phyloP scores from a whole-genome alignment of 2,888 invertebrate genomes.

The Calliscelio sp. region DNA sequence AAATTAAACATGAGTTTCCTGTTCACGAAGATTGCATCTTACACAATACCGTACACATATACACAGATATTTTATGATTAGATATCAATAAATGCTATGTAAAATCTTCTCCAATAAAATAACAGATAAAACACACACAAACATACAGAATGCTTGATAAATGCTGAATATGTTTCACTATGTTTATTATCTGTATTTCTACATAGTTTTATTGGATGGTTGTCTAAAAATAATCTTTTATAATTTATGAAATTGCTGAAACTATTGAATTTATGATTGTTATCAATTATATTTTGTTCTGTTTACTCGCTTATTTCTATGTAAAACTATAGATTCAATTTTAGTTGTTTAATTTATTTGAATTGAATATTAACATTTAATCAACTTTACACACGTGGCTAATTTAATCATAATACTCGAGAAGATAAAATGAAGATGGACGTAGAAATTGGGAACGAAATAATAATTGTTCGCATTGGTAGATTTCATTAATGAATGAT shows the following conservation, averaged over 20 bases:
- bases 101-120: no score
- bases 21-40: constrained; percentile 61
- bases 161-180: no score
- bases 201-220: no score
- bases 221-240: no score
- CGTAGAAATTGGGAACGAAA: constrained; percentile 46
- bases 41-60: constrained; percentile 53
- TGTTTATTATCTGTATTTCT: no score
- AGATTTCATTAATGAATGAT: constrained; percentile 10
- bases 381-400: constrained; percentile 30
- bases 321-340: no score
- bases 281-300: no score
- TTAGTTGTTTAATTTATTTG: neutral
- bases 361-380: no score
- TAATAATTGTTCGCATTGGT: constrained; percentile 15
- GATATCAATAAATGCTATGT: constrained; percentile 63
- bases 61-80: constrained; percentile 68
- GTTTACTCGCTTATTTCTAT: no score
- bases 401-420: constrained; percentile 37
- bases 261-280: no score
- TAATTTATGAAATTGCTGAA: no score
- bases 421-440: constrained; percentile 50
- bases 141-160: no score
- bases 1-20: constrained; percentile 67
- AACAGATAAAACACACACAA: neutral